Percentiles rank a stretch among this genome's conserved stretches.
These are phyloP conservation scores for Crossaster papposus DNA, from an alignment of 53 echinoderm and acorn worm genomes.

Conservation along the genomic window DNA sequence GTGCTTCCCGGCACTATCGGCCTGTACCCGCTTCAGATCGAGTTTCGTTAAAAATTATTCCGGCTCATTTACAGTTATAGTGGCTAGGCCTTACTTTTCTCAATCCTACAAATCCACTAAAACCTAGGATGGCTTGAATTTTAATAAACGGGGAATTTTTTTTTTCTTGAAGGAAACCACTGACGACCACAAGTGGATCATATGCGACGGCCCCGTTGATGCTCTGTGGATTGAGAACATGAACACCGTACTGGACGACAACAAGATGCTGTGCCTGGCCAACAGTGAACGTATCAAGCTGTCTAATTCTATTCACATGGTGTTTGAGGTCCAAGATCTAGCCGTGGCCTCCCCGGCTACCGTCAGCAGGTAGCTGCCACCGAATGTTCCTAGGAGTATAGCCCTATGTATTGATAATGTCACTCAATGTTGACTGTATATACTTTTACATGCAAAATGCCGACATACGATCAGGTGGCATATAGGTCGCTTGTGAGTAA, in stretches of 20 bases:
- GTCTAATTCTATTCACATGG: slow-evolving; percentile 93
- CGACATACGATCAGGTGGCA: too few relatives aligned
- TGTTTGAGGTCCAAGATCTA: slow-evolving; percentile 99
- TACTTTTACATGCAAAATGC: too few relatives aligned
- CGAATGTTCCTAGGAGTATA: neutral
- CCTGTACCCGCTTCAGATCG: too few relatives aligned
- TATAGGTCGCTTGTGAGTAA: too few relatives aligned
- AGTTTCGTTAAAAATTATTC: neutral
- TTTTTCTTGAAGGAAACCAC: slow-evolving; percentile 77
- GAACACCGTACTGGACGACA: slow-evolving; percentile 99
- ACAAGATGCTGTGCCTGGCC: slow-evolving; percentile 98
- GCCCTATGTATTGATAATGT: too few relatives aligned
- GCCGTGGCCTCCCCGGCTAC: slow-evolving; percentile 99
- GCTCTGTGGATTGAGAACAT: slow-evolving; percentile 99
- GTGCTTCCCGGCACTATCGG: too few relatives aligned
- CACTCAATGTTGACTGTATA: too few relatives aligned
- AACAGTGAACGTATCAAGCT: slow-evolving; percentile 99
- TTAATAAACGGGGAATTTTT: too few relatives aligned
- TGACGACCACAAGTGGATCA: slow-evolving; percentile 99
- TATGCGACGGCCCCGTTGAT: slow-evolving; percentile 99
- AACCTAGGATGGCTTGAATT: too few relatives aligned
- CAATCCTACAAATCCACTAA: neutral
- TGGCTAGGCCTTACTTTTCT: neutral
- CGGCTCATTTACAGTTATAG: too few relatives aligned
- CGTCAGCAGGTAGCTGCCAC: slow-evolving; percentile 83